Evolutionary conservation across 1,140 invertebrate genomes (phyloP), one percentile per base, ranked within the genome.

Genomic region (Stegodyphus dumicola): DNA sequence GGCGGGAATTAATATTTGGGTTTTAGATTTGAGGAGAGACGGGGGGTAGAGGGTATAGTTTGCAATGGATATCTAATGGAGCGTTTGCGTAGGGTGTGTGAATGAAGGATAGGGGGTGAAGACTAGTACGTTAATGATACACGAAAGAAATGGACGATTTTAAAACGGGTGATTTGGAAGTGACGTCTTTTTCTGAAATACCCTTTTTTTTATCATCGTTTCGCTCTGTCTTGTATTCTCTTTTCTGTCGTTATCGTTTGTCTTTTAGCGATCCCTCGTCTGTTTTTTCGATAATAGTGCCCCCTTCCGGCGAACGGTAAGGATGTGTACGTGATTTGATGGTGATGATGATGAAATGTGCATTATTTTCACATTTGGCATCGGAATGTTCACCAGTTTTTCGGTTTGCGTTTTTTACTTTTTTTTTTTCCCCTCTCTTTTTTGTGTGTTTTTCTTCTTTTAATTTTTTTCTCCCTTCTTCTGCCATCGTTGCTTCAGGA

Each of bases 341-440:
- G 78, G 65, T 73, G 78, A 81, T 81, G 77, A 70, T 79, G 78
- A 79, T 79, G 77, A 79, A 69, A 79, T 79, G 54, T 81, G 78
- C 78, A 81, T 81, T 81, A 81, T 81, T 81, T 81, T 81, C 78
- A 67, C 78, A 81, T 81, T 81, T 81, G 69, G 78, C 49, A 81
- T 65, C 77, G 66, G 17, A n/a, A 67, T 9, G 17, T n/a, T 13
- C n/a, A 15, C 15, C 56, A 15, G 56, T 60, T 67, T 17, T 67
- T 17, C 1, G 2, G 13, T 67, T 67, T 15, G 33, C 33, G 33
- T 17, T 67, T 15, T 18, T 7, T 7, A 7, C n/a, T 18, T 67
- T 67, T 67, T 17, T 67, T 17, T 67, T 67, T 15, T 18, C 6
- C 5, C 6, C 2, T 67, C 17, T 67, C n/a, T 17, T 6, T 7